These are phyloP conservation scores for Mus caroli DNA, from an alignment of 2,797 vertebrate genomes.

Conservation along the genomic window DNA sequence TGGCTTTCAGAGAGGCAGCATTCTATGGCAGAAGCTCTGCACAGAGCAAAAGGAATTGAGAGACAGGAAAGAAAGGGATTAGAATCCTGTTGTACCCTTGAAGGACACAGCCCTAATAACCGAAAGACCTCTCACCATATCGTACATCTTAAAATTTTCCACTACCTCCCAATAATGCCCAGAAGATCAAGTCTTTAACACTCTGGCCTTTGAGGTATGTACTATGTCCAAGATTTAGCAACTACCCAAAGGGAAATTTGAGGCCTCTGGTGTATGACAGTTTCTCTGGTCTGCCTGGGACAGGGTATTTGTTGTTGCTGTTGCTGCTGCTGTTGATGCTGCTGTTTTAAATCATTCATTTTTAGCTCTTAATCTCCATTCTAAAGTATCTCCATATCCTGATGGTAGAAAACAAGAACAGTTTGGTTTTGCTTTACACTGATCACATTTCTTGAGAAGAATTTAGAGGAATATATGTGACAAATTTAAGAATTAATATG, in stretches of 20 bases:
- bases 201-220: neutral
- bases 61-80: neutral
- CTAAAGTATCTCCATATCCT: conserved; percentile 4
- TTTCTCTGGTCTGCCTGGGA: neutral
- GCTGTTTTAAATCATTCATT: neutral
- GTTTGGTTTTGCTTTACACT: conserved; percentile 39
- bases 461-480: conserved; percentile 10
- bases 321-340: neutral
- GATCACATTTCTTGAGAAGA: conserved; percentile 10
- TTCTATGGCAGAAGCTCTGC: neutral
- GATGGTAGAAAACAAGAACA: neutral
- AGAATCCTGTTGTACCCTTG: neutral
- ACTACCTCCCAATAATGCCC: neutral
- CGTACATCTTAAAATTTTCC: neutral
- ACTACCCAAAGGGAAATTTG: neutral
- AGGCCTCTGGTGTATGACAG: neutral
- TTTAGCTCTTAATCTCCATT: neutral
- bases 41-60: neutral
- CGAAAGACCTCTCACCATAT: neutral
- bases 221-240: neutral
- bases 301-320: neutral
- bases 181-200: neutral
- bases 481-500: conserved; percentile 43
- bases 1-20: neutral
- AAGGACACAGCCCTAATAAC: neutral